Percentiles rank a stretch among this genome's conserved stretches.
phyloP scores from a whole-genome alignment of 2,888 invertebrate genomes.

The Dasypolia templi region DNA sequence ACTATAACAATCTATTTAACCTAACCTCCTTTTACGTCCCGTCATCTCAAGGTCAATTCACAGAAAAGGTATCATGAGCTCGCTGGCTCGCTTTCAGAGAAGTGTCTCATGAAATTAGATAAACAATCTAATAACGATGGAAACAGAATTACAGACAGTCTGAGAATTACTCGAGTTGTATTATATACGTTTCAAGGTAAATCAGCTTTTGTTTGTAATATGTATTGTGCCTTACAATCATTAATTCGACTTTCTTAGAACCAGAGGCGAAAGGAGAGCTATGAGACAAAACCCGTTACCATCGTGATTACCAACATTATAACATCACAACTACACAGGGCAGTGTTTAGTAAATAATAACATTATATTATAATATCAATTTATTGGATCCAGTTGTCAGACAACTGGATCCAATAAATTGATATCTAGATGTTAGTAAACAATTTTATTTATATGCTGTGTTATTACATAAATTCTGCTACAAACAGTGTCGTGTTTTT shows the following conservation, averaged over 20 bases:
- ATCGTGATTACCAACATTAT: not conserved
- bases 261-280: not conserved
- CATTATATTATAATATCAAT: too few species aligned
- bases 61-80: not conserved
- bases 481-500: not conserved
- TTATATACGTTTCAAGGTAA: not conserved
- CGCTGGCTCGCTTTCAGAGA: not conserved
- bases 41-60: not conserved
- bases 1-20: not conserved
- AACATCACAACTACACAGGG: not conserved
- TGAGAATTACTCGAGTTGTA: not conserved
- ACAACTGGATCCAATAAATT: not conserved
- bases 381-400: not conserved
- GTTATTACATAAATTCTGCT: too few species aligned
- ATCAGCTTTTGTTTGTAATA: not conserved
- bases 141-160: not conserved
- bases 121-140: not conserved
- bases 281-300: not conserved
- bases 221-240: not conserved
- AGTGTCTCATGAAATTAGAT: not conserved
- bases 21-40: too few species aligned
- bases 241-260: not conserved
- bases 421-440: not conserved
- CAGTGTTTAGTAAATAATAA: not conserved
- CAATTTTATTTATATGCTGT: too few species aligned